Conservation (phyloP, 2,888 invertebrate genomes). For the Linnaemya tessellans region DNA sequence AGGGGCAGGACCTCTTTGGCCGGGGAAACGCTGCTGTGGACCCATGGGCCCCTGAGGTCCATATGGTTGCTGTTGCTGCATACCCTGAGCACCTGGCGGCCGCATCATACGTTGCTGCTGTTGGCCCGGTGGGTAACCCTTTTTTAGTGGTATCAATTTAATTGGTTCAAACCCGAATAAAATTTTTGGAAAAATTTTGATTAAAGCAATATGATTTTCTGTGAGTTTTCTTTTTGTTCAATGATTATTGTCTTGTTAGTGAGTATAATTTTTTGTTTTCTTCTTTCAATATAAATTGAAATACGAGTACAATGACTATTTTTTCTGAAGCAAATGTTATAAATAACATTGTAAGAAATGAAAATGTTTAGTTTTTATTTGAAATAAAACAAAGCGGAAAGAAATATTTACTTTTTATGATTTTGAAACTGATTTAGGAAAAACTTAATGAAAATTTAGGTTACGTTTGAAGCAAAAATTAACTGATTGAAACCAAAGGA, state of each 20-base stretch:
- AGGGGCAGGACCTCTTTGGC: constrained; percentile 78
- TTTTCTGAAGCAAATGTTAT: constrained; percentile 55
- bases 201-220: constrained; percentile 68
- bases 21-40: constrained; percentile 77
- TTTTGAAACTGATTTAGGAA: constrained; percentile 46
- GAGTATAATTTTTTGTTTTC: constrained; percentile 32
- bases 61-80: constrained; percentile 84
- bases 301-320: constrained; percentile 26
- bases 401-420: constrained; percentile 60
- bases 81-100: constrained; percentile 84
- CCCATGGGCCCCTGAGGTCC: constrained; percentile 83
- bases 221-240: constrained; percentile 58
- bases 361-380: constrained; percentile 62
- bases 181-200: constrained; percentile 70
- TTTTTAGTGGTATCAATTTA: constrained; percentile 68
- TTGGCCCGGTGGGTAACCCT: constrained; percentile 80
- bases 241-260: constrained; percentile 54
- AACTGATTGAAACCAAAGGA: constrained; percentile 30
- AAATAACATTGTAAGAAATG: constrained; percentile 40
- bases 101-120: constrained; percentile 79
- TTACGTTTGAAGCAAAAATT: constrained; percentile 44
- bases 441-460: constrained; percentile 38
- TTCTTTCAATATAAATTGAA: constrained; percentile 32
- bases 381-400: constrained; percentile 65
- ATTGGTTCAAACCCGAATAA: constrained; percentile 71